phyloP scores from a whole-genome alignment of 2,113 vertebrate species.

The Peromyscus californicus region DNA sequence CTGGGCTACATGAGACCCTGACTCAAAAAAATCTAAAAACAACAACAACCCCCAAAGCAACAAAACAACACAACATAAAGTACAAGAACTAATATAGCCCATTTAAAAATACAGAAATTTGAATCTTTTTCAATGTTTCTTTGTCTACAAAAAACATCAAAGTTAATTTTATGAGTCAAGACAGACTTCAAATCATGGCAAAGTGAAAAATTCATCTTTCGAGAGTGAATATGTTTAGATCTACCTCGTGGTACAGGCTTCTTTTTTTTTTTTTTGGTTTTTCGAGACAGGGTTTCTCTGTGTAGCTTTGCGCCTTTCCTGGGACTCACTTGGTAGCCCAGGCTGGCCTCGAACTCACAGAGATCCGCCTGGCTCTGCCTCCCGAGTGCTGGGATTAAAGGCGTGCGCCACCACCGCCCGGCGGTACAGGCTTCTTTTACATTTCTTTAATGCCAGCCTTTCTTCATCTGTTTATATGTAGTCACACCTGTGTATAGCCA shows the following conservation, averaged over 20 bases:
- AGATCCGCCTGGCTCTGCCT: too few species aligned
- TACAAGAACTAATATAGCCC: background rate
- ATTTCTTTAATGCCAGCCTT: conserved; percentile 22
- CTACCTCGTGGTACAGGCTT: background rate
- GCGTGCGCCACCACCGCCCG: too few species aligned
- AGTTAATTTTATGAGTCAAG: background rate
- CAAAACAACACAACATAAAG: background rate
- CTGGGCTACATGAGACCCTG: background rate
- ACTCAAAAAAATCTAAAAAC: background rate
- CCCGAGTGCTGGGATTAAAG: too few species aligned
- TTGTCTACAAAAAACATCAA: background rate
- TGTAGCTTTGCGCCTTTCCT: too few species aligned
- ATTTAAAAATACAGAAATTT: background rate
- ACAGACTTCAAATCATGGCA: background rate
- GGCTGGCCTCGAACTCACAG: too few species aligned
- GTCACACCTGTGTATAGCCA: background rate
- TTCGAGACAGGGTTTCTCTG: too few species aligned
- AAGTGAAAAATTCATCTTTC: background rate
- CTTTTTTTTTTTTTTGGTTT: too few species aligned
- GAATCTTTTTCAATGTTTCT: background rate
- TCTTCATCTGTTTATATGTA: background rate
- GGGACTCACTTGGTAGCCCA: too few species aligned
- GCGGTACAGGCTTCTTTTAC: conserved; percentile 18
- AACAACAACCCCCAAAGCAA: background rate
- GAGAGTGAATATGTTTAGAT: background rate